Evolutionary conservation across 1,140 invertebrate species (phyloP).

Genomic region (Tribolium castaneum): DNA sequence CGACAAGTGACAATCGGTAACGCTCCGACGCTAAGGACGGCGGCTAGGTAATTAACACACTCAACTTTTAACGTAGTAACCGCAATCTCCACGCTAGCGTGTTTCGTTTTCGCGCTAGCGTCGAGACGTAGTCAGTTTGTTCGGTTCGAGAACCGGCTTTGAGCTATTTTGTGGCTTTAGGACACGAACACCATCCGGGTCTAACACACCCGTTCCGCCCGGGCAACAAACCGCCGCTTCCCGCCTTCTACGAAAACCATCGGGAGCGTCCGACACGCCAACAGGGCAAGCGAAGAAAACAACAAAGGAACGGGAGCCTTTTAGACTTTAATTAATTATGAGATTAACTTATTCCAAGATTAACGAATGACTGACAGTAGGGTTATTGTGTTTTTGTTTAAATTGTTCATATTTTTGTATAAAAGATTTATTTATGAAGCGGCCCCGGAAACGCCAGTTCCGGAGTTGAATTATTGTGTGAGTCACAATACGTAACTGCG

Average conservation of each 20-base stretch:
- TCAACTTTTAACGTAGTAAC: slow-evolving; percentile 29
- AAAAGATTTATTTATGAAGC: slow-evolving; percentile 57
- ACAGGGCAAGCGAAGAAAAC: slow-evolving; percentile 70
- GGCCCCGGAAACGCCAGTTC: slow-evolving; percentile 56
- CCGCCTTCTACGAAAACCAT: slow-evolving; percentile 73
- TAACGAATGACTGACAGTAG: slow-evolving; percentile 61
- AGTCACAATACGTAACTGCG: slow-evolving; percentile 37
- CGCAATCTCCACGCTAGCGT: neutral
- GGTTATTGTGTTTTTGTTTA: slow-evolving; percentile 55
- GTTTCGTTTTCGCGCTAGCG: neutral
- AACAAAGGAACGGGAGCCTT: slow-evolving; percentile 72
- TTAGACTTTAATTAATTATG: slow-evolving; percentile 69
- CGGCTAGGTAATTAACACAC: slow-evolving; percentile 61
- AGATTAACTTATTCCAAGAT: slow-evolving; percentile 57
- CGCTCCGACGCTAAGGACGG: slow-evolving; percentile 62
- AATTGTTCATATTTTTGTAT: slow-evolving; percentile 62
- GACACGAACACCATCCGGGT: slow-evolving; percentile 77
- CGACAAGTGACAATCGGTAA: slow-evolving; percentile 62
- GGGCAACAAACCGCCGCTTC: slow-evolving; percentile 71
- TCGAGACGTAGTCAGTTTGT: slow-evolving; percentile 43
- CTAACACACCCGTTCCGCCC: slow-evolving; percentile 74
- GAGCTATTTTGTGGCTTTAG: slow-evolving; percentile 59
- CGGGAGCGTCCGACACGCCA: slow-evolving; percentile 73
- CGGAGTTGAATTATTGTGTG: slow-evolving; percentile 41
- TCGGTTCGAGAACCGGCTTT: neutral